These are phyloP conservation scores for Danio kyathit DNA, from an alignment of 2,797 vertebrate genomes.

Conservation along the genomic window DNA sequence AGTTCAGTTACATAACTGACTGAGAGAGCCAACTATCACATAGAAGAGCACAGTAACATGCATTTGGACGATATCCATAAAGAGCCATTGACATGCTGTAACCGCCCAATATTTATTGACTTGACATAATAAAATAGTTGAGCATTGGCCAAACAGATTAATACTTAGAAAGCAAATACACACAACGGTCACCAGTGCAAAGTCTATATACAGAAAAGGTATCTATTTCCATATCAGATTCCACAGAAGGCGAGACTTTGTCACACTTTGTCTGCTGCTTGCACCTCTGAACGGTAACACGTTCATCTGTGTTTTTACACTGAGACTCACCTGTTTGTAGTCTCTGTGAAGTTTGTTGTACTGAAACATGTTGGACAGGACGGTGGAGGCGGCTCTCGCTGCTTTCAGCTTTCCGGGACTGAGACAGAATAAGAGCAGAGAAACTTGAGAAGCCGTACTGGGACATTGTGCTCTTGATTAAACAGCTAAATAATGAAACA, in stretches of 20 bases:
- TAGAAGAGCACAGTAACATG: not conserved
- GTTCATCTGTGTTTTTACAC: constrained; percentile 9
- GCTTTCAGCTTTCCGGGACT: constrained; percentile 89
- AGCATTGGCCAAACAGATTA: constrained; percentile 13
- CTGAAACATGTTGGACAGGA: constrained; percentile 96
- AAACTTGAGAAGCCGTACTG: constrained; percentile 51
- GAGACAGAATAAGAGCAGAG: constrained; percentile 38
- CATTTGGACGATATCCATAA: not conserved
- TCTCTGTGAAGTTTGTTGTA: constrained; percentile 95
- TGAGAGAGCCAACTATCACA: constrained; percentile 14
- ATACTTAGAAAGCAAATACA: constrained; percentile 18
- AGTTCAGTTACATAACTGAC: constrained; percentile 44
- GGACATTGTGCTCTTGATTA: constrained; percentile 49
- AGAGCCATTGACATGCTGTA: not conserved
- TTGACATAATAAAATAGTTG: constrained; percentile 24
- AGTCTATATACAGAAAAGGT: not conserved
- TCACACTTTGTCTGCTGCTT: not conserved
- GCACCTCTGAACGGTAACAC: constrained; percentile 4
- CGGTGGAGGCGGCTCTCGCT: constrained; percentile 89
- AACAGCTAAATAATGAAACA: constrained; percentile 60
- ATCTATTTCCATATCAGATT: constrained; percentile 26
- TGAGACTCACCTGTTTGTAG: constrained; percentile 87
- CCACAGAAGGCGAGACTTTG: not conserved
- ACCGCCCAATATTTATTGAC: constrained; percentile 6
- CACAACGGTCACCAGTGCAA: constrained; percentile 13